Evolutionary conservation across 1,140 invertebrate species (phyloP).

Genomic region (Leguminivora glycinivorella): DNA sequence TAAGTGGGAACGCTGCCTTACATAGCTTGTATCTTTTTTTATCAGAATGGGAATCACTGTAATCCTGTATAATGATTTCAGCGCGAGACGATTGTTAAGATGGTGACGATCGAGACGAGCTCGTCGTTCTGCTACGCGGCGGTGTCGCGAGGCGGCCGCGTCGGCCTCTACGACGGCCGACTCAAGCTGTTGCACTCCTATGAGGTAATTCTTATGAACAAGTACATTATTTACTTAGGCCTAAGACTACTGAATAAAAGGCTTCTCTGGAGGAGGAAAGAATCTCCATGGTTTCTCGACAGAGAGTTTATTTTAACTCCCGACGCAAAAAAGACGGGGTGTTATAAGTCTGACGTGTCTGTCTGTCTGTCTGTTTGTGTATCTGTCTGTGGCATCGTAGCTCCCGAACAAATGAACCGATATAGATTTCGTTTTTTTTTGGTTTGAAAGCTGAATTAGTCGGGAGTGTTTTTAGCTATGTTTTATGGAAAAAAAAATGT

Average conservation of each 20-base stretch:
- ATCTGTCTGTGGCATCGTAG: no score
- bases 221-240: background rate
- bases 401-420: no score
- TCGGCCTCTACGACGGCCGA: slow-evolving; percentile 77
- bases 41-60: no score
- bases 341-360: no score
- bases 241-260: background rate
- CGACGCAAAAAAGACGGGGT: no score
- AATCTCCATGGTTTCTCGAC: background rate
- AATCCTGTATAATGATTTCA: slow-evolving; percentile 41
- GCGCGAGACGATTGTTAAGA: slow-evolving; percentile 78
- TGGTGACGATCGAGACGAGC: slow-evolving; percentile 76
- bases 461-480: no score
- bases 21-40: background rate
- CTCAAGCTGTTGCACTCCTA: slow-evolving; percentile 75
- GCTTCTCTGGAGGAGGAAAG: background rate
- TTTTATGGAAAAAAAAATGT: no score
- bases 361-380: no score
- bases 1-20: no score
- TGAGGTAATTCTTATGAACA: slow-evolving; percentile 60
- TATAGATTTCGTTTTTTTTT: no score
- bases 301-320: background rate
- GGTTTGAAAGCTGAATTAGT: no score
- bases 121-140: slow-evolving; percentile 79
- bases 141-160: slow-evolving; percentile 77